A percentile compares a stretch with the other conserved stretches of the same genome.
Evolutionary conservation across 2,113 vertebrate species (phyloP).

Genomic region (Raja brachyura): DNA sequence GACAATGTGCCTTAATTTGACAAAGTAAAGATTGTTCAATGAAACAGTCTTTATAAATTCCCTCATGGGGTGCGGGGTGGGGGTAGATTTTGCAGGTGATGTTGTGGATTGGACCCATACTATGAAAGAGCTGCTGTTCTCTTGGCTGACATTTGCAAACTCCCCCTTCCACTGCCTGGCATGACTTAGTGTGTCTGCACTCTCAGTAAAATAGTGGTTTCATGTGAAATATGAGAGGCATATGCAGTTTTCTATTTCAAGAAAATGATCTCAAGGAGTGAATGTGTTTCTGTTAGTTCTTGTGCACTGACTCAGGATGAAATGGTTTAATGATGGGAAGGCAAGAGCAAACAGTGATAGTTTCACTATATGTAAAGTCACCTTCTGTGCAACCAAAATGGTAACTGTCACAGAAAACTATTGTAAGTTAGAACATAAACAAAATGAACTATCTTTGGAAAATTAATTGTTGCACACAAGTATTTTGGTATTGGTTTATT

Average conservation of each 20-base stretch:
- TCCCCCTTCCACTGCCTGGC: slow-evolving; percentile 49
- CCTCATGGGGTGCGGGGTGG: slow-evolving; percentile 41
- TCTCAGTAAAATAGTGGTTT: slow-evolving; percentile 62
- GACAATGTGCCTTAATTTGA: slow-evolving; percentile 68
- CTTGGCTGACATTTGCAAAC: slow-evolving; percentile 34
- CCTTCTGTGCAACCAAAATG: neutral
- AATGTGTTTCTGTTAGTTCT: slow-evolving; percentile 59
- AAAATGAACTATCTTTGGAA: neutral
- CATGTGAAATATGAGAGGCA: slow-evolving; percentile 73
- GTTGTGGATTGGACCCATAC: slow-evolving; percentile 40
- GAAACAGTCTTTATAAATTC: slow-evolving; percentile 53
- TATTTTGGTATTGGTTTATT: neutral
- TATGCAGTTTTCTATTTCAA: slow-evolving; percentile 75
- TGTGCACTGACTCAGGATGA: slow-evolving; percentile 63
- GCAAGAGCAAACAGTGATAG: slow-evolving; percentile 35
- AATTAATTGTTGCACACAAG: neutral
- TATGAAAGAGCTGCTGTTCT: slow-evolving; percentile 50
- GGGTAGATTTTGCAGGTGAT: slow-evolving; percentile 46
- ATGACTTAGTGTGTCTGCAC: slow-evolving; percentile 51
- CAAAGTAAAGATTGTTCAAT: slow-evolving; percentile 65
- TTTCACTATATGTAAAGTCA: neutral
- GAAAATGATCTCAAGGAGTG: slow-evolving; percentile 71
- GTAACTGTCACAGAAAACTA: neutral
- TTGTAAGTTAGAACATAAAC: neutral
- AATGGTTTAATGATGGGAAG: slow-evolving; percentile 55